Evolutionary conservation across 2,888 invertebrate species (phyloP), one percentile per base, ranked within the genome.

Genomic region (Silvanus unidentatus): DNA sequence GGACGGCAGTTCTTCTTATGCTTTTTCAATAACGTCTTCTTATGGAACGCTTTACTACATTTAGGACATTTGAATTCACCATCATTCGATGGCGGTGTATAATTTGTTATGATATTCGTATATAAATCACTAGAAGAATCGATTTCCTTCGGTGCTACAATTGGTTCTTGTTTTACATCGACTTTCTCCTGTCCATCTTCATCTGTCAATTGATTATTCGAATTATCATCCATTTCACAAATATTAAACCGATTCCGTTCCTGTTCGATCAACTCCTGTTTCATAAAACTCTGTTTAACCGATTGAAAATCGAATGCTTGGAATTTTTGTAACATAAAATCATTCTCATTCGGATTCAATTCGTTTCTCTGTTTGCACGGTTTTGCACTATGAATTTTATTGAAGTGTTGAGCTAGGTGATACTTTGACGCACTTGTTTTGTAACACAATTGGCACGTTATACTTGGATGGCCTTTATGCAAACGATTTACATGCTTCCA

Each of bases 401-500:
- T 72, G 43, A 78, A 76, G 53, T 79, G 79, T 28, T 77, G 76
- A 1, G 74, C 69, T 2, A 79, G 62, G 54, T 79, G 79, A 51
- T 77, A 76, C 48, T 75, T 76, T 1, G 77, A 77, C 0, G 79
- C 78, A 40, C 77, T 78, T 0, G 79, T 79, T 56, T 78, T 78
- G 48, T 74, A 67, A 54, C 80, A 80, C 35, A 77, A 67, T 32
- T 75, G 74, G 54, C 80, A 80, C 0, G 79, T 79, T 4, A 80
- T 74, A 45, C 77, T 77, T n/a, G 75, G 75, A 58, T 80, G 78
- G 10, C 77, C 77, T 57, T 71, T 71, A 57, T 79, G 79, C 9
- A 78, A 71, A 34, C 78, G 69, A 54, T 79, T 79, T 1, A 79
- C 79, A 56, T 80, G 80, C 55, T 80, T 80, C 79, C 79, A 79